Conservation (phyloP, 2,113 vertebrate genomes). For the Bambusicola thoracicus region DNA sequence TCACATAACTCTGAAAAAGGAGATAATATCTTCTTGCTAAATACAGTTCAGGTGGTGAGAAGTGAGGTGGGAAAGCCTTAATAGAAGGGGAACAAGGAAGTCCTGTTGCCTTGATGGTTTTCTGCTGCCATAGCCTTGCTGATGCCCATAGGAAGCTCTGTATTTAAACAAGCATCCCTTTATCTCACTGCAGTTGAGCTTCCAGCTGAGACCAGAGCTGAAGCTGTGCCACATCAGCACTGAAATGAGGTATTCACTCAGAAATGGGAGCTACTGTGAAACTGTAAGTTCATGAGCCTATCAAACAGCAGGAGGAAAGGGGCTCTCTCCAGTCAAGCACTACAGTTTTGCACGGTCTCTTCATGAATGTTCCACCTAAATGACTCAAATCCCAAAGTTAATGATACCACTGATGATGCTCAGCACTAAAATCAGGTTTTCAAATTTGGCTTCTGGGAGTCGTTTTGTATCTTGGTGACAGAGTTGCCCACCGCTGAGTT, state of each 20-base stretch:
- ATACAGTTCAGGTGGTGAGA: background rate
- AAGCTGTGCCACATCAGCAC: background rate
- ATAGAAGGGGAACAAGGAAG: background rate
- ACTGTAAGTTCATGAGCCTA: background rate
- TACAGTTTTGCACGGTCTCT: background rate
- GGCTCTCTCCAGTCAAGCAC: background rate
- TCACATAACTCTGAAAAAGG: background rate
- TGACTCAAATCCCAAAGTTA: background rate
- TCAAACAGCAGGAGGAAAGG: background rate
- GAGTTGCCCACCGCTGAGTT: background rate
- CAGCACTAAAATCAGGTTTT: slow-evolving; percentile 9
- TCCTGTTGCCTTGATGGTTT: background rate
- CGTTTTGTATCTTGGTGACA: background rate
- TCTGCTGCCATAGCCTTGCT: background rate
- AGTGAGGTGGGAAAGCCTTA: background rate
- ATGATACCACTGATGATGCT: background rate
- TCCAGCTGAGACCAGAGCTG: background rate
- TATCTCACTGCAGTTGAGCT: background rate
- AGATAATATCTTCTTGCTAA: slow-evolving; percentile 21
- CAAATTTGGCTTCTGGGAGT: background rate
- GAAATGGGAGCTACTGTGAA: background rate
- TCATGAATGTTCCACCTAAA: background rate
- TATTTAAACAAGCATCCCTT: background rate
- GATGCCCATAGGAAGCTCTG: background rate
- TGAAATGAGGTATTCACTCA: background rate